A percentile compares a stretch with the other conserved stretches of the same genome.
phyloP scores from a whole-genome alignment of 2,113 vertebrate genomes.

The Rhizomys pruinosus region DNA sequence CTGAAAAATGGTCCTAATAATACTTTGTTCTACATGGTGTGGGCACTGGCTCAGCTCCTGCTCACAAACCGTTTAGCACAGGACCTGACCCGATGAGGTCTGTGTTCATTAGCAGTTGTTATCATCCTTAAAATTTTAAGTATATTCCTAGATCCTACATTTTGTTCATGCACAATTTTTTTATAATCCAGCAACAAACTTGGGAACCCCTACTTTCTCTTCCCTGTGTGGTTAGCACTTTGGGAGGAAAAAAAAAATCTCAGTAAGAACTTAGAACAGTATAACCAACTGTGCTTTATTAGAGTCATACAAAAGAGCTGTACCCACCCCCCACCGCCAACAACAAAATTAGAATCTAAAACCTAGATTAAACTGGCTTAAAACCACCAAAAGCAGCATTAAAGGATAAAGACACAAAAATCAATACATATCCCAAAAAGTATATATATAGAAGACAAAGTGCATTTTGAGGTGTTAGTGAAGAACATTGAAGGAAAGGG shows the following conservation, averaged over 20 bases:
- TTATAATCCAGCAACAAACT: neutral
- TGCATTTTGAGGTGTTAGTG: neutral
- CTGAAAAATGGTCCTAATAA: neutral
- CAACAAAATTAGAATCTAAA: constrained; percentile 11
- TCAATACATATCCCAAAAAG: neutral
- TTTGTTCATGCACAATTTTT: neutral
- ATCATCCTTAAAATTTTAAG: neutral
- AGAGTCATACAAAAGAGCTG: neutral
- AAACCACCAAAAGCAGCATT: constrained; percentile 2
- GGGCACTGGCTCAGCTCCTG: neutral
- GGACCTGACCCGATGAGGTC: neutral
- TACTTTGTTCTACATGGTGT: neutral
- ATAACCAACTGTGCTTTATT: neutral
- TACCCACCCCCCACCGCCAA: neutral
- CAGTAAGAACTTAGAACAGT: neutral
- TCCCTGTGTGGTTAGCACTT: neutral
- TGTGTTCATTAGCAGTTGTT: neutral
- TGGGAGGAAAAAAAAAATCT: neutral
- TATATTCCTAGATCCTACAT: neutral
- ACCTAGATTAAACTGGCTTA: neutral
- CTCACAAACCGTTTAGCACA: neutral
- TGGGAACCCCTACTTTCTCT: neutral
- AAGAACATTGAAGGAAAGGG: neutral
- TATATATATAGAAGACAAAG: neutral
- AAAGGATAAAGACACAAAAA: constrained; percentile 42